Base-by-base conservation (phyloP, 2,797 vertebrate genomes). In the Microtus agrestis region DNA sequence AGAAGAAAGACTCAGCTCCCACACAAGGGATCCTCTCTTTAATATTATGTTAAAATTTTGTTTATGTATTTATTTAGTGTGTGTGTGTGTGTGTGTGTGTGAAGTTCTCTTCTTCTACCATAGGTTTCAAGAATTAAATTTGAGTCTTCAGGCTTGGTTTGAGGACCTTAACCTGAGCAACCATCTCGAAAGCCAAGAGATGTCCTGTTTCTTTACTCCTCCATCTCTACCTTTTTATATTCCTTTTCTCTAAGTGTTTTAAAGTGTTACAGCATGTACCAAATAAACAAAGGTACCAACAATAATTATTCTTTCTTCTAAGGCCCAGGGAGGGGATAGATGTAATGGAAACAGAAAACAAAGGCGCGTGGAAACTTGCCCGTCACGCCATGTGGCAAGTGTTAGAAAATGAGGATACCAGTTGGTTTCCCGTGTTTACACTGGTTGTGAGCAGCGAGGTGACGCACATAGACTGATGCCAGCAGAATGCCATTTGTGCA, bases 311-410 rank as follows among this genome's bases (percentile, higher is more conserved):
- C 95, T 89, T 93, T 78, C 73, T 84, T 91, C 34, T 87, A 92
- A 81, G 21, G 51, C 89, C 93, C 95, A 54, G 56, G 71, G 17
- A 51, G 79, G 34, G 34, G 76, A 89, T 15, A 67, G 65, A 82
- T 43, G 12, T 10, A 94, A 93, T 91, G 89, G 87, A 95, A 96
- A 76, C 48, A 71, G 40, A 86, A 78, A 92, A 76, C 31, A 74
- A 82, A 95, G 63, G 76, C 25, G 54, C 43, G 29, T 93, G 85
- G 34, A 79, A 92, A 95, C 91, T 69, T 94, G 17, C 77, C 27
- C 85, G 4, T 82, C n/a, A 73, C 11, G 37, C 31, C 73, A 29
- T 46, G 69, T 93, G 82, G 54, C 81, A 86, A 21, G 37, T 85
- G 6, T 61, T 40, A 46, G 27, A 74, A 46, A 92, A 91, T 63